Evolutionary conservation across 2,113 vertebrate species (phyloP).

Genomic region (Macquaria ambigua): DNA sequence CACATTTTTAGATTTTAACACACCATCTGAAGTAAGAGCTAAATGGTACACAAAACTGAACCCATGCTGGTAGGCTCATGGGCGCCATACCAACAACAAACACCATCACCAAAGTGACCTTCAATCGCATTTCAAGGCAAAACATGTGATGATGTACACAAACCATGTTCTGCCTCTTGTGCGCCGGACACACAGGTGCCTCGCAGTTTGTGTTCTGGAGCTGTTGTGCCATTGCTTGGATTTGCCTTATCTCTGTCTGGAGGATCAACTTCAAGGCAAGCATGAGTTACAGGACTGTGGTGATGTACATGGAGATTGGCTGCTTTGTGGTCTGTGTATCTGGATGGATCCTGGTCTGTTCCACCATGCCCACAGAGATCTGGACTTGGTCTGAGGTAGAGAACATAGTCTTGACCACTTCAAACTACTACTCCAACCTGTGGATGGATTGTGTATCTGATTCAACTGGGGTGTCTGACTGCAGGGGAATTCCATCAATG

Average conservation of each 20-base stretch:
- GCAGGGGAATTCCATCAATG: slow-evolving; percentile 95
- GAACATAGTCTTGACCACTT: slow-evolving; percentile 90
- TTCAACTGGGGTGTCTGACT: slow-evolving; percentile 94
- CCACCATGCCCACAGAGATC: slow-evolving; percentile 93
- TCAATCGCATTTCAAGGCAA: slow-evolving; percentile 52
- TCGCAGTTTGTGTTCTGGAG: slow-evolving; percentile 5
- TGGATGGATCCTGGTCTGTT: slow-evolving; percentile 93
- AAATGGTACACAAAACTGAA: slow-evolving; percentile 9
- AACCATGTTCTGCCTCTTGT: not conserved
- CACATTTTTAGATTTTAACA: not conserved
- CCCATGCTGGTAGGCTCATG: slow-evolving; percentile 23
- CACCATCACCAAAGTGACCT: slow-evolving; percentile 42
- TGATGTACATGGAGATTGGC: slow-evolving; percentile 89
- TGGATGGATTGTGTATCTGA: slow-evolving; percentile 96
- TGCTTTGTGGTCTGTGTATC: slow-evolving; percentile 88
- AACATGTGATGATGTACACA: slow-evolving; percentile 57
- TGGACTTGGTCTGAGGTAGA: slow-evolving; percentile 94
- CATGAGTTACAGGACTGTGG: slow-evolving; percentile 80
- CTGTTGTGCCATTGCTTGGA: not conserved
- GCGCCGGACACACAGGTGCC: not conserved
- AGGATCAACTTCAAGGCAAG: not conserved
- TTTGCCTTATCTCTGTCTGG: not conserved
- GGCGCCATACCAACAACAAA: slow-evolving; percentile 65
- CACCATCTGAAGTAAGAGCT: not conserved
- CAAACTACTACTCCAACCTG: slow-evolving; percentile 95